These are phyloP conservation scores for Trematomus loennbergii DNA, from an alignment of 2,113 vertebrate species.

Conservation along the genomic window DNA sequence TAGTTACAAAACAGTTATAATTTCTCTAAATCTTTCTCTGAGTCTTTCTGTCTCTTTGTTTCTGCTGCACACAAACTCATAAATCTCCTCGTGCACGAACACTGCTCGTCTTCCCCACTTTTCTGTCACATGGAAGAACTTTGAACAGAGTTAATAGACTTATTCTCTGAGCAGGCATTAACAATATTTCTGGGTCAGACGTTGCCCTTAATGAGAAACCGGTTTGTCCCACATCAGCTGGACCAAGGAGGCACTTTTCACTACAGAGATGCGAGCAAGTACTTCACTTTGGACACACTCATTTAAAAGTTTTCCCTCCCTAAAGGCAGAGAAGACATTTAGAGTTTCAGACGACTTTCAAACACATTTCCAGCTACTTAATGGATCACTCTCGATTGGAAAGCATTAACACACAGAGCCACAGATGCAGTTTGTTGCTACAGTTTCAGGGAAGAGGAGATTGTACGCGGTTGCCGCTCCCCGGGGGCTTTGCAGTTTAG, in stretches of 20 bases:
- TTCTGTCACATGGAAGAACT: slow-evolving; percentile 1
- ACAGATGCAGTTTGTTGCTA: background rate
- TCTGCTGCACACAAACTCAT: background rate
- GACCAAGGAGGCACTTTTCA: slow-evolving; percentile 30
- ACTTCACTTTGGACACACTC: slow-evolving; percentile 30
- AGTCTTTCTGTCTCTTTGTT: slow-evolving; percentile 17
- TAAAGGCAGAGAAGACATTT: slow-evolving; percentile 20
- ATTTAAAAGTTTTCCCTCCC: slow-evolving; percentile 45
- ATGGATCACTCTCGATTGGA: slow-evolving; percentile 11
- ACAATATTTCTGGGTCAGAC: slow-evolving; percentile 41
- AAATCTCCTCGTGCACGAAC: slow-evolving; percentile 10
- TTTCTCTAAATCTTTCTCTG: slow-evolving; percentile 3
- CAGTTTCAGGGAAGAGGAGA: slow-evolving; percentile 6
- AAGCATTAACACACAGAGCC: background rate
- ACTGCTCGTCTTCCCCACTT: background rate
- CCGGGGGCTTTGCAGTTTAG: slow-evolving; percentile 9
- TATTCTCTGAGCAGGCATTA: slow-evolving; percentile 29
- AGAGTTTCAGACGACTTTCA: slow-evolving; percentile 36
- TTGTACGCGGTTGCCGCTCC: background rate
- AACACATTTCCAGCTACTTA: slow-evolving; percentile 15
- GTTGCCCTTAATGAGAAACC: slow-evolving; percentile 42
- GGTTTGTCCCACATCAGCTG: slow-evolving; percentile 31
- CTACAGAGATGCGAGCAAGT: slow-evolving; percentile 31
- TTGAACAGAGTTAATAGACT: slow-evolving; percentile 7
- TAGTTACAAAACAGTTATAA: slow-evolving; percentile 18